These are phyloP conservation scores for Urocitellus parryii DNA, from an alignment of 2,113 vertebrate genomes.

Conservation along the genomic window DNA sequence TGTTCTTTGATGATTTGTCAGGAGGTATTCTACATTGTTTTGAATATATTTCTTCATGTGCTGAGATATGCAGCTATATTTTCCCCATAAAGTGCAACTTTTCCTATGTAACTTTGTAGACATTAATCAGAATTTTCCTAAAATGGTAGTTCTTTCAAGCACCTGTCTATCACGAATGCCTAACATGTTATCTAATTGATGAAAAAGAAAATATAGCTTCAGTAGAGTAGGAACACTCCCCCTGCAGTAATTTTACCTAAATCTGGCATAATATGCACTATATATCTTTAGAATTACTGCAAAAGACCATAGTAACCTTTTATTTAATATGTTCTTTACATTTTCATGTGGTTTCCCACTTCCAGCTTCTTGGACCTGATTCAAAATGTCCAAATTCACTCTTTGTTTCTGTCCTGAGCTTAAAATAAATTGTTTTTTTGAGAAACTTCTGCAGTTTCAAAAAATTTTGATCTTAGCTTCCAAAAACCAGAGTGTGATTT, in stretches of 20 bases:
- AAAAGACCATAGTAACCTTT: constrained; percentile 68
- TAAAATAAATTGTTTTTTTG: constrained; percentile 52
- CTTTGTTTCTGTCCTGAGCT: neutral
- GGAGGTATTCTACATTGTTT: neutral
- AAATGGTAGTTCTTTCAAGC: constrained; percentile 38
- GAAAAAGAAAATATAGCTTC: constrained; percentile 50
- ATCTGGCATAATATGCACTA: constrained; percentile 51
- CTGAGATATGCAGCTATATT: neutral
- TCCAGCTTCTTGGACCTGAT: neutral
- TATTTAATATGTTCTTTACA: constrained; percentile 52
- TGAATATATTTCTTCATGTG: neutral
- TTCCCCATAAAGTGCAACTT: neutral
- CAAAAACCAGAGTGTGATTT: neutral
- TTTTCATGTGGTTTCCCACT: constrained; percentile 57
- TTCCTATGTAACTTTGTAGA: neutral
- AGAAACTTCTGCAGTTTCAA: neutral
- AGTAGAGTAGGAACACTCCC: neutral
- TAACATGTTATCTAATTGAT: constrained; percentile 55
- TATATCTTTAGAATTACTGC: constrained; percentile 62
- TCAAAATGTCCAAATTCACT: constrained; percentile 65
- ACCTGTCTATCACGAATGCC: constrained; percentile 12
- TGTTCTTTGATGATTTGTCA: neutral
- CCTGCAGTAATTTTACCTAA: constrained; percentile 44
- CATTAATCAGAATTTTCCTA: constrained; percentile 49
- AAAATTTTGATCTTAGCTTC: neutral